A percentile compares a stretch with the other conserved stretches of the same genome.
Conservation (phyloP, 2,888 invertebrate genomes). For the Drosophila anomalipes region DNA sequence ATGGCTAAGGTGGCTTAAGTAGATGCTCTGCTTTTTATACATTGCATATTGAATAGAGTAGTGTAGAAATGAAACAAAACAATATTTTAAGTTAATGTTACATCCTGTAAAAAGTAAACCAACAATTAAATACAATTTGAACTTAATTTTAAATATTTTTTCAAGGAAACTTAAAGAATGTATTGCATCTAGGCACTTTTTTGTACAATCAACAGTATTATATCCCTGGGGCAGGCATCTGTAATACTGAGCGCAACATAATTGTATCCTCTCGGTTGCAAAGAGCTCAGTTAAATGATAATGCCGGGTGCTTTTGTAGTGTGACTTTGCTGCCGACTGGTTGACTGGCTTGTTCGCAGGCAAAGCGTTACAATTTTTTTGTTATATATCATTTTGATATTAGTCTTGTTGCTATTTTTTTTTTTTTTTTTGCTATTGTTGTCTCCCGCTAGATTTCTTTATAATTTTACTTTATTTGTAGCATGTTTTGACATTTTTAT, state of each 20-base stretch:
- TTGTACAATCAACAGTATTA: rapidly evolving
- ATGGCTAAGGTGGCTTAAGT: background rate
- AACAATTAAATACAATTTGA: background rate
- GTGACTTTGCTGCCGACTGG: constrained; percentile 21
- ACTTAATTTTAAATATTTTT: background rate
- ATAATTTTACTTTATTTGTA: constrained; percentile 69
- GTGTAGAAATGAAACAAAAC: background rate
- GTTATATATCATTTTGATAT: constrained; percentile 34
- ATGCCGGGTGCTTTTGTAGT: constrained; percentile 15
- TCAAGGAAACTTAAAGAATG: background rate
- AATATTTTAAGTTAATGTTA: background rate
- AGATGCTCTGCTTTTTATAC: constrained; percentile 13
- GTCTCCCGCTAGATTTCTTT: constrained; percentile 60
- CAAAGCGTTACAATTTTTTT: constrained; percentile 20
- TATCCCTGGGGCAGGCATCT: background rate
- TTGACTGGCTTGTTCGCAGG: constrained; percentile 18
- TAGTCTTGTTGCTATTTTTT: constrained; percentile 13
- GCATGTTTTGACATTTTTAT: constrained; percentile 73
- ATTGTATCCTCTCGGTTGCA: background rate
- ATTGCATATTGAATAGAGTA: rapidly evolving
- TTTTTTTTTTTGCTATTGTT: constrained; percentile 11
- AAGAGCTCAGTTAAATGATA: background rate
- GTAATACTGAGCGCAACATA: too few relatives aligned
- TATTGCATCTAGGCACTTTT: background rate
- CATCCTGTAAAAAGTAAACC: too few relatives aligned